These are phyloP conservation scores for Trichogramma evanescens DNA, from an alignment of 2,888 invertebrate species.

Conservation along the genomic window DNA sequence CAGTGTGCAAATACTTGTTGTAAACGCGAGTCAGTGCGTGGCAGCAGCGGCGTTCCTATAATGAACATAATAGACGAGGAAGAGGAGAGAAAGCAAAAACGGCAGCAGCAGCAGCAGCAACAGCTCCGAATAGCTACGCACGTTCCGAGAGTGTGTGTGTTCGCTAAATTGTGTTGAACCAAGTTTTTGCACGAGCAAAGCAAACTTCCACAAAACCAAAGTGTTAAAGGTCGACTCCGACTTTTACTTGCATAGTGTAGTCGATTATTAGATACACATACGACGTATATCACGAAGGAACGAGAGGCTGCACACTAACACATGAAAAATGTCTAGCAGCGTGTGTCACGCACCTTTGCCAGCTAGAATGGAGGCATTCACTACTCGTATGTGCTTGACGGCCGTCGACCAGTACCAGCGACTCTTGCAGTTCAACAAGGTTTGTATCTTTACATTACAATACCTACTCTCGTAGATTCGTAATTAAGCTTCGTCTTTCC, in stretches of 20 bases:
- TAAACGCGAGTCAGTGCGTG: no score
- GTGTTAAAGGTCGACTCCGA: neutral
- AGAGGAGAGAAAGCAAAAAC: no score
- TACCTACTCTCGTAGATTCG: no score
- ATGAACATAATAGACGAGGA: no score
- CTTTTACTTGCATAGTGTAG: neutral
- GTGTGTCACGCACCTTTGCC: slow-evolving; percentile 44
- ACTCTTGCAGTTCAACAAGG: slow-evolving; percentile 54
- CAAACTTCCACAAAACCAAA: neutral
- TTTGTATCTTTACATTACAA: slow-evolving; percentile 18
- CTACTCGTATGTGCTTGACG: slow-evolving; percentile 54
- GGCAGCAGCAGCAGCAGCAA: no score
- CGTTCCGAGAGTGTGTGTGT: neutral
- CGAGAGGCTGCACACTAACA: no score
- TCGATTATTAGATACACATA: neutral
- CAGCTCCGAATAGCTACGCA: no score
- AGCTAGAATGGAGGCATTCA: slow-evolving; percentile 46
- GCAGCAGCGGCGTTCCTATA: no score
- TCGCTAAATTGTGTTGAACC: neutral
- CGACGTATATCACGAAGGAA: no score
- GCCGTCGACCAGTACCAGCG: slow-evolving; percentile 60
- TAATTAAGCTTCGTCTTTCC: no score
- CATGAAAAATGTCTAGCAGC: slow-evolving; percentile 41
- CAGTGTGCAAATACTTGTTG: no score
- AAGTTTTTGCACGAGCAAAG: neutral